Evolutionary conservation across 2,113 vertebrate species (phyloP), one percentile per base, ranked within the genome.

Genomic region (Archocentrus centrarchus): DNA sequence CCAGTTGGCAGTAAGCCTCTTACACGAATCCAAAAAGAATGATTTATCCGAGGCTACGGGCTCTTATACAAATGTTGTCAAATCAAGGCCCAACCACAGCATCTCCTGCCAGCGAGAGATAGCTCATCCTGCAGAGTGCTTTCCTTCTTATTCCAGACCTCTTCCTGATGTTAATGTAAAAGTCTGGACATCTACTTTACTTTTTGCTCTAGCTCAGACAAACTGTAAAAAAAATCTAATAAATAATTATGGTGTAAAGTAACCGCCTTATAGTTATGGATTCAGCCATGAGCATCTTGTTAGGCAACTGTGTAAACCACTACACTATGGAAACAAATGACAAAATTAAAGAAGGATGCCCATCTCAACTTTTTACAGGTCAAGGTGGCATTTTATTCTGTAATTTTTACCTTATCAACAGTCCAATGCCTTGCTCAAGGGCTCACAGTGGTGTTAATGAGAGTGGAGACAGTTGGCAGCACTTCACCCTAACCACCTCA

Each of bases 1-100:
- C 75, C 80, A 55, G 78, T 61, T 85, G 82, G 64, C 88, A 86
- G 60, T 87, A 91, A 92, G 83, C 89, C 50, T 81, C 89, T 90
- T 87, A 87, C 84, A 68, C 24, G 70, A 59, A 82, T 89, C 83
- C 77, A 82, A 82, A 63, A 58, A 77, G 85, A 90, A 85, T 80
- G 85, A 92, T 70, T 89, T 86, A 88, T 89, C 89, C 24, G 27
- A 66, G 63, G 88, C 80, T 80, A 76, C 85, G 62, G 81, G 83
- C 85, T 75, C 24, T 70, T 58, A 50, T 55, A 87, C 68, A 83
- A 85, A 91, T 79, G 86, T 86, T 89, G 61, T 81, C 77, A 85
- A 89, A 89, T 60, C 32, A 7, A 84, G 30, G 62, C 58, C 80
- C 82, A 64, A 86, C 83, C 81, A 2, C 80, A 63, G 73, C 47